A percentile compares a stretch with the other conserved stretches of the same genome.
Evolutionary conservation across 2,888 invertebrate species (phyloP).

Genomic region (Teleiodes luculella): DNA sequence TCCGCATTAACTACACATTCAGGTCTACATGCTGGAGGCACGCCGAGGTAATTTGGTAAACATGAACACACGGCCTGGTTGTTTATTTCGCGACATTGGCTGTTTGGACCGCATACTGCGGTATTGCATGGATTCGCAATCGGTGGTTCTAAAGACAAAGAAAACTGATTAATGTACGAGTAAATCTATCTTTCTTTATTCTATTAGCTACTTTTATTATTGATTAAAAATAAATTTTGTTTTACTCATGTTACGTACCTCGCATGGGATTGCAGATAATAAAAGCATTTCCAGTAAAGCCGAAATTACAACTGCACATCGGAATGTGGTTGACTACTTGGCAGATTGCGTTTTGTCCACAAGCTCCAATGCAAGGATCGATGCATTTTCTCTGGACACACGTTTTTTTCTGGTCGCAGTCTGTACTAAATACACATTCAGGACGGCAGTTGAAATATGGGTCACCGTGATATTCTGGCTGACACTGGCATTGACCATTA

Average conservation of each 20-base stretch:
- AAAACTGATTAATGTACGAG: neutral
- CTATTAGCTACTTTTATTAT: too few relatives aligned
- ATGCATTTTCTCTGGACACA: conserved; percentile 87
- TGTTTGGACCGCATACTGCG: conserved; percentile 86
- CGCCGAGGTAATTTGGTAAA: conserved; percentile 82
- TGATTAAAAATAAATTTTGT: too few relatives aligned
- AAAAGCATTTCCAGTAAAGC: conserved; percentile 80
- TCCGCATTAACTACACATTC: conserved; percentile 86
- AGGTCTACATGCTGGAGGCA: conserved; percentile 85
- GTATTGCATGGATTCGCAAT: conserved; percentile 81
- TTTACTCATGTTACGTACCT: too few relatives aligned
- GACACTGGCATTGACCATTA: conserved; percentile 84
- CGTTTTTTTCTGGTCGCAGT: conserved; percentile 82
- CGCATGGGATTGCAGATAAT: conserved; percentile 69
- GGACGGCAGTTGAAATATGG: conserved; percentile 87
- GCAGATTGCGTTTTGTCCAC: conserved; percentile 81
- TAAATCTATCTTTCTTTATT: too few relatives aligned
- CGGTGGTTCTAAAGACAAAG: conserved; percentile 40
- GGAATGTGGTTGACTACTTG: conserved; percentile 83
- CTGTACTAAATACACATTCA: conserved; percentile 87
- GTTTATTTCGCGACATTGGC: conserved; percentile 80
- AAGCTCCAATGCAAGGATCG: conserved; percentile 85
- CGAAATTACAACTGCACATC: conserved; percentile 82
- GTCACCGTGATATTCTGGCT: conserved; percentile 85
- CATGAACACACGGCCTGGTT: conserved; percentile 86